Evolutionary conservation across 2,797 vertebrate species (phyloP).

Genomic region (Urocyon cinereoargenteus): DNA sequence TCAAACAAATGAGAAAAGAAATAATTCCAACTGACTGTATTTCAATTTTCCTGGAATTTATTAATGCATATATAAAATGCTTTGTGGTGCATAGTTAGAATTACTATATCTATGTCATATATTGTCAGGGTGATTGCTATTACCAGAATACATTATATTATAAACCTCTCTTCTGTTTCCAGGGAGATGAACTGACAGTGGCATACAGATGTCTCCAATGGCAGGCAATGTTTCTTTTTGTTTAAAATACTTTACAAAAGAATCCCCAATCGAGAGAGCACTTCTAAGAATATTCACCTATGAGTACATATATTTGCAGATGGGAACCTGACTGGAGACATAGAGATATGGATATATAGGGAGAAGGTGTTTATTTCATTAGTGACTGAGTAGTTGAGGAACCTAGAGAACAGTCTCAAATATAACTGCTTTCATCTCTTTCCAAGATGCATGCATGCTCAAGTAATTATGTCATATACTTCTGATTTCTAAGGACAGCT

Average conservation of each 20-base stretch:
- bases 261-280: background rate
- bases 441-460: background rate
- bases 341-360: background rate
- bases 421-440: background rate
- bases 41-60: background rate
- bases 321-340: background rate
- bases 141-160: conserved; percentile 16
- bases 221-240: conserved; percentile 4
- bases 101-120: background rate
- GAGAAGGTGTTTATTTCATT: background rate
- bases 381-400: background rate
- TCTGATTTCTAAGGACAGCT: background rate
- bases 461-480: background rate
- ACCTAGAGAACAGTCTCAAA: conserved; percentile 35
- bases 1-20: conserved; percentile 39
- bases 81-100: conserved; percentile 43
- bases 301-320: background rate
- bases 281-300: conserved; percentile 9
- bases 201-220: conserved; percentile 2
- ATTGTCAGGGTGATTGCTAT: background rate
- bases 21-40: background rate
- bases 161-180: conserved; percentile 62
- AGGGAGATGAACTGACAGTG: conserved; percentile 59
- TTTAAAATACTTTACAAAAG: conserved; percentile 57
- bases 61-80: conserved; percentile 6